phyloP scores from a whole-genome alignment of 2,888 invertebrate genomes.

The Crocallis elinguaria region DNA sequence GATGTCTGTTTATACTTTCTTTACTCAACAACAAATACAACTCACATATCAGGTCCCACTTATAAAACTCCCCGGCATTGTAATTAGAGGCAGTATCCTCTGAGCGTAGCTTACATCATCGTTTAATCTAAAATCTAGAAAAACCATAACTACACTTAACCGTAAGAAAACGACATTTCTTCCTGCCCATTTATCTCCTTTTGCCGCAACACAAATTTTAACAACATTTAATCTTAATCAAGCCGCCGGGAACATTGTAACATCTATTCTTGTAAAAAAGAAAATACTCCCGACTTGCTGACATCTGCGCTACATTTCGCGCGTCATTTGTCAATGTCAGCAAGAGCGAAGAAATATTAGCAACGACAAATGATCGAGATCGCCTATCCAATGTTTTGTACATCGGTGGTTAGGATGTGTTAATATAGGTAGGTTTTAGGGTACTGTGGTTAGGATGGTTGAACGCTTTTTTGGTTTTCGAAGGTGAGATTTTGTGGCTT shows the following conservation, averaged over 20 bases:
- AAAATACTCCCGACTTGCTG: slow-evolving; percentile 58
- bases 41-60: too few relatives aligned
- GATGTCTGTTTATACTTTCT: too few relatives aligned
- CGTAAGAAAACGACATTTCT: too few relatives aligned
- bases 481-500: slow-evolving; percentile 11
- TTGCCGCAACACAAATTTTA: slow-evolving; percentile 27
- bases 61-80: too few relatives aligned
- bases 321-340: slow-evolving; percentile 59
- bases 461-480: slow-evolving; percentile 21
- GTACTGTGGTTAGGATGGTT: slow-evolving; percentile 15
- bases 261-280: slow-evolving; percentile 37
- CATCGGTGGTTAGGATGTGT: slow-evolving; percentile 47
- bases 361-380: slow-evolving; percentile 59
- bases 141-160: too few relatives aligned
- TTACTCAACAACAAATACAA: too few relatives aligned
- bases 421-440: slow-evolving; percentile 47
- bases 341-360: slow-evolving; percentile 49
- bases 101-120: too few relatives aligned
- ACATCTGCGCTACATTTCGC: slow-evolving; percentile 54
- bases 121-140: too few relatives aligned
- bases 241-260: slow-evolving; percentile 1
- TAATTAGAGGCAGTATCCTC: too few relatives aligned
- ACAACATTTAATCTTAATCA: slow-evolving; percentile 34
- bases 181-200: slow-evolving; percentile 7
- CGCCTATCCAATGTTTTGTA: slow-evolving; percentile 62